Base-by-base conservation (phyloP, 2,113 vertebrate genomes). In the Galbula dea region DNA sequence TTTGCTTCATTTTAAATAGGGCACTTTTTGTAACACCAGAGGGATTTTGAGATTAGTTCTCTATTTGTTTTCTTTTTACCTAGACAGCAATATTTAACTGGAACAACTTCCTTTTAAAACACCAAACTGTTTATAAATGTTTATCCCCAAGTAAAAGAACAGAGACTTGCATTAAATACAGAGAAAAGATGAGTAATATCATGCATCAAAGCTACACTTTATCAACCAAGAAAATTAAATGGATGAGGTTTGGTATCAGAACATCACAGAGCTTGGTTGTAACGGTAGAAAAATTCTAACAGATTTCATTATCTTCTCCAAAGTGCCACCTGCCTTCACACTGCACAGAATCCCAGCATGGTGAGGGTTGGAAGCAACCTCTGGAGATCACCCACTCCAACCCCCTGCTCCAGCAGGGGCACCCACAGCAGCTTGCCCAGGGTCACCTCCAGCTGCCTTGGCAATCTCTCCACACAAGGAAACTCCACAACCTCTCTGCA, bases 1-100 rank as follows among this genome's bases (percentile, higher is more conserved):
- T 94, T 91, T 89, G 55, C 86, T 94, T 96, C 82, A 30, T 92
- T 96, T 96, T 96, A 96, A 96, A 90, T 39, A 72, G 67, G 95
- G 71, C 55, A 91, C 36, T 96, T 93, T 39, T 63, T 88, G 61
- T 78, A 89, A 91, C 63, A 92, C 73, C 90, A 74, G 36, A 58
- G 86, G 85, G 52, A 85, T 90, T 92, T 89, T 74, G 73, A n/a
- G 27, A 93, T 90, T 79, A 78, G 76, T 61, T 91, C 32, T 89
- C 83, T 43, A 62, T 88, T 86, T 84, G 85, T 61, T 97, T 85
- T 67, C 65, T 80, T 97, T 94, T 95, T 66, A 94, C 37, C 73
- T 66, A 73, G 78, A 75, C 71, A 95, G 67, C 49, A 36, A 65
- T 78, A 80, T 61, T 90, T 85, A 96, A 84, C 83, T 51, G 86